Conservation (phyloP, 2,113 vertebrate genomes). For the Hylia prasina region DNA sequence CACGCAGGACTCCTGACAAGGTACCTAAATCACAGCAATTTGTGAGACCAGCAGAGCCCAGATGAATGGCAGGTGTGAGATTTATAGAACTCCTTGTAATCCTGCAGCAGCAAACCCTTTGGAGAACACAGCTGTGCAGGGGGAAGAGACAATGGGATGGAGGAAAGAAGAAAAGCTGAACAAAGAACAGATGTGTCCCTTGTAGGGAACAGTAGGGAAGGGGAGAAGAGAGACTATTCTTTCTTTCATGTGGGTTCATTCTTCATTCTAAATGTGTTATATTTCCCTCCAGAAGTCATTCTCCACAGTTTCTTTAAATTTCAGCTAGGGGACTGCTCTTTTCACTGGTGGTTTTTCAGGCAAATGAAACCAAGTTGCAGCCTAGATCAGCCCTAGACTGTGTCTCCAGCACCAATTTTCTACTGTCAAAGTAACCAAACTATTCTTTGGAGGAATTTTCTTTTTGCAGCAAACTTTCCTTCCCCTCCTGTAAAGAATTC, state of each 20-base stretch:
- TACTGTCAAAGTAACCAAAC: background rate
- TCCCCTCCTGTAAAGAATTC: background rate
- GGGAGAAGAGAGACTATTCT: background rate
- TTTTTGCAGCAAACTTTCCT: background rate
- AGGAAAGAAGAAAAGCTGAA: background rate
- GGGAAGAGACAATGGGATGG: background rate
- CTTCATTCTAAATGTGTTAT: background rate
- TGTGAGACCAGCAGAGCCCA: background rate
- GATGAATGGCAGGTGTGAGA: background rate
- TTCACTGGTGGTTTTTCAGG: background rate
- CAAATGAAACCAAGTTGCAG: background rate
- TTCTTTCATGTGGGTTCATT: background rate
- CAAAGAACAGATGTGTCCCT: rapidly evolving
- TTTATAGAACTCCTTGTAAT: background rate
- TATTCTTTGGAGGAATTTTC: background rate
- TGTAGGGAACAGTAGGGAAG: background rate
- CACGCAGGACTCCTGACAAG: background rate
- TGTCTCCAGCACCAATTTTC: background rate
- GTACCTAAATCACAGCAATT: background rate
- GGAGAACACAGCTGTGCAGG: background rate
- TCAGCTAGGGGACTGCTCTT: background rate
- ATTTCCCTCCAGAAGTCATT: background rate
- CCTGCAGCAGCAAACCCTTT: background rate
- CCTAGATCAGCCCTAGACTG: background rate
- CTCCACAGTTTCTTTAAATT: background rate